Evolutionary conservation across 2,113 vertebrate genomes (phyloP).

Genomic region (Onychorhynchus coronatus): DNA sequence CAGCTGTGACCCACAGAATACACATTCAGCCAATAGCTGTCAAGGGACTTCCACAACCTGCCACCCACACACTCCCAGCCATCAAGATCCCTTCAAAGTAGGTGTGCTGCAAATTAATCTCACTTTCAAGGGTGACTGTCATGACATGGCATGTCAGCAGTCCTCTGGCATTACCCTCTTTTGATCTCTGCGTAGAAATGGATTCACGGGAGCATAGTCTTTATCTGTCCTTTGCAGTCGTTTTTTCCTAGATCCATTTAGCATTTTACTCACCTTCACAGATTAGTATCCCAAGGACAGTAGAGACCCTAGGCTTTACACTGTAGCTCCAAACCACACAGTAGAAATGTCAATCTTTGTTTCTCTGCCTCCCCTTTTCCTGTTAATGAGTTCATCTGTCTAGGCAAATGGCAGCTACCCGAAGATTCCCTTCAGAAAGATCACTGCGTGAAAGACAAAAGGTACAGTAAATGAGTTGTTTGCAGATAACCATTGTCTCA

Average conservation of each 20-base stretch:
- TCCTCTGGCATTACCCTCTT: background rate
- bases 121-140: background rate
- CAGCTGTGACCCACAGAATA: background rate
- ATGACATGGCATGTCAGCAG: background rate
- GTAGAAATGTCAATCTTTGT: background rate
- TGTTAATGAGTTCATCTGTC: background rate
- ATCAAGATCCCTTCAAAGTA: background rate
- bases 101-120: background rate
- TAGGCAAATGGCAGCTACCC: background rate
- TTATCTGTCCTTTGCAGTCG: background rate
- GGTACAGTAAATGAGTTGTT: background rate
- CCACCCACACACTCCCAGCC: accelerated
- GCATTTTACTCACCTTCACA: background rate
- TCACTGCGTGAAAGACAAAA: background rate
- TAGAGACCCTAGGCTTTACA: background rate
- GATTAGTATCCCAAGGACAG: background rate
- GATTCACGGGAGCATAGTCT: background rate
- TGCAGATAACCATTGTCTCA: background rate
- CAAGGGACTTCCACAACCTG: accelerated
- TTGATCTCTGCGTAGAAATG: background rate
- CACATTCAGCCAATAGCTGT: background rate
- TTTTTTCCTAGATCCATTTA: background rate
- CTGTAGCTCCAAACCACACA: background rate
- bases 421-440: background rate
- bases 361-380: background rate